Evolutionary conservation across 2,797 vertebrate genomes (phyloP), one percentile per base, ranked within the genome.

Genomic region (Strix occidentalis): DNA sequence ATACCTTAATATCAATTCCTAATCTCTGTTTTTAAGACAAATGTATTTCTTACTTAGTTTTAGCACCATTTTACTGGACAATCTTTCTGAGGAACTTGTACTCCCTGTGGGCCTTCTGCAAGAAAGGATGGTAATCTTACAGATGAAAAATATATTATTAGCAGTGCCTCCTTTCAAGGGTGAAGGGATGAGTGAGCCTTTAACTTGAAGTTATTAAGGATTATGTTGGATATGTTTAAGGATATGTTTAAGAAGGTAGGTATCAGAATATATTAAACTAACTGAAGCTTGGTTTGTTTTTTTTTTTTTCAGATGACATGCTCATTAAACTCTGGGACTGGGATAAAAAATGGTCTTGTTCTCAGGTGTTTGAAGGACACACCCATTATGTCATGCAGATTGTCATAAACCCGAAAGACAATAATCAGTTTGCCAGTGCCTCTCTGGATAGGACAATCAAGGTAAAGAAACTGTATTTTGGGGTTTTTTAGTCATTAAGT

Each of bases 341-440:
- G 99, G 99, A 99, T 91, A 99, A 99, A 97, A 99, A 99, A 90
- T 99, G 99, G 99, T 98, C 99, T 5, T 99, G 99, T 97, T 99
- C 99, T 95, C 99, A 99, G 95, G 99, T 99, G 90, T 99, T 99
- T 98, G 99, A 99, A 97, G 99, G 99, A 74, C 99, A 99, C 95
- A 99, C 99, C 46, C 99, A 99, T 97, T 99, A 99, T 3, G 99
- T 99, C 77, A 99, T 99, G 99, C 99, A 99, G 97, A 99, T 99
- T 90, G 99, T 99, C 92, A 99, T 99, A 96, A 99, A 99, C 97
- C 99, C 99, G 11, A 99, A 99, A 96, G 99, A 99, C 96, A 99
- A 99, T 97, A 99, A 99, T 94, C 99, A 99, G 98, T 99, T 99
- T 98, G 99, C 99, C 69, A 99, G 99, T 54, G 99, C 99, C 3